phyloP scores from a whole-genome alignment of 2,113 vertebrate species.

The Struthidea cinerea region DNA sequence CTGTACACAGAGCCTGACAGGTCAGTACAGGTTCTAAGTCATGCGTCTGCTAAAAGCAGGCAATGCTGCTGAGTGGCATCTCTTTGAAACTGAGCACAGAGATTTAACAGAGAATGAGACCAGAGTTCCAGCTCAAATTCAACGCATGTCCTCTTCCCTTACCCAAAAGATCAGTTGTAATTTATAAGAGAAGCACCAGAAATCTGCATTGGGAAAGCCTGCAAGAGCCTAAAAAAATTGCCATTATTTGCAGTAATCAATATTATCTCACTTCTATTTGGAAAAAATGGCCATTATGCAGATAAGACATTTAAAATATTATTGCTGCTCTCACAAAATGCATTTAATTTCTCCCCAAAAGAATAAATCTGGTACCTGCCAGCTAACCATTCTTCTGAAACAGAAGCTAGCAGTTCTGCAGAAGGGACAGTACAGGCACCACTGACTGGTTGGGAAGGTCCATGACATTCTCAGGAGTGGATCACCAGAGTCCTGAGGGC shows the following conservation, averaged over 20 bases:
- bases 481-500: not conserved
- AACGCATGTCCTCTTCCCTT: not conserved
- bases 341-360: not conserved
- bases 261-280: not conserved
- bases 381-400: not conserved
- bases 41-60: not conserved
- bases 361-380: not conserved
- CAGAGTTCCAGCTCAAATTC: not conserved
- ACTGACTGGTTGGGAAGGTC: not conserved
- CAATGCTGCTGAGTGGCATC: not conserved
- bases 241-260: not conserved
- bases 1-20: not conserved
- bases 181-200: not conserved
- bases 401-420: not conserved
- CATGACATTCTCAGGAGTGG: not conserved
- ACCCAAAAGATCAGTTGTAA: not conserved
- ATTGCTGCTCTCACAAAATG: not conserved
- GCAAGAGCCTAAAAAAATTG: not conserved
- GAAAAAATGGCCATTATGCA: not conserved
- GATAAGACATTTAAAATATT: not conserved
- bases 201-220: not conserved
- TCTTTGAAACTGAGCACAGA: not conserved
- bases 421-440: not conserved
- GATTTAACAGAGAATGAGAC: not conserved
- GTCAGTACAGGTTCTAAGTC: constrained; percentile 9